phyloP scores from a whole-genome alignment of 2,888 invertebrate species.

The Choreutis nemorana region DNA sequence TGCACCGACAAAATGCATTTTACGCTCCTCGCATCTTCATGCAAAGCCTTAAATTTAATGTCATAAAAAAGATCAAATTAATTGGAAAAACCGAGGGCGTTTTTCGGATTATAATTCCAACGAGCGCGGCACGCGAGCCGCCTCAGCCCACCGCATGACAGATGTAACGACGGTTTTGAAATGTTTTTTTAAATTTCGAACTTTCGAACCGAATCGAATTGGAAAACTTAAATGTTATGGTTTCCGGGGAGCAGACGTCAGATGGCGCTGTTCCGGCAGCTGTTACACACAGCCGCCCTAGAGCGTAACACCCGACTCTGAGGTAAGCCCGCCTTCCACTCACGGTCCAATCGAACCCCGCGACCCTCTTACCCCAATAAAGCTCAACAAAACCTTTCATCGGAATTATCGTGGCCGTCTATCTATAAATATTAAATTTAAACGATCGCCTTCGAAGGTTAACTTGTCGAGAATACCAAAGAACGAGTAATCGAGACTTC shows the following conservation, averaged over 20 bases:
- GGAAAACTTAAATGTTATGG: conserved; percentile 51
- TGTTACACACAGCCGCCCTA: conserved; percentile 26
- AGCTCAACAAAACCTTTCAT: too few relatives aligned
- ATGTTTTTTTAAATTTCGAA: conserved; percentile 12
- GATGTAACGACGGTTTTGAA: conserved; percentile 13
- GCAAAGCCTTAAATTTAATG: too few relatives aligned
- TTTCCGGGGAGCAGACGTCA: conserved; percentile 56
- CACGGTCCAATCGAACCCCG: neutral
- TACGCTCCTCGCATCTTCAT: too few relatives aligned
- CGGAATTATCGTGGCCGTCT: neutral
- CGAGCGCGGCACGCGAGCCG: conserved; percentile 27
- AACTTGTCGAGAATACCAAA: conserved; percentile 27
- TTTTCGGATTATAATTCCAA: too few relatives aligned
- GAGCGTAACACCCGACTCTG: conserved; percentile 25
- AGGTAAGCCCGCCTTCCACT: conserved; percentile 23
- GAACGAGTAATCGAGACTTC: conserved; percentile 27
- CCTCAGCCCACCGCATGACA: conserved; percentile 29
- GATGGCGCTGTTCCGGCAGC: conserved; percentile 66
- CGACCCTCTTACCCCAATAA: too few relatives aligned
- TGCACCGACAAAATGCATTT: too few relatives aligned
- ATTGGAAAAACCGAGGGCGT: too few relatives aligned
- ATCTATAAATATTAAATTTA: conserved; percentile 1
- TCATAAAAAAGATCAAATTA: too few relatives aligned
- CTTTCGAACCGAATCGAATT: conserved; percentile 24
- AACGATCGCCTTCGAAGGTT: conserved; percentile 28